Percentiles rank a stretch among this genome's conserved stretches.
Evolutionary conservation across 2,888 invertebrate species (phyloP).

Genomic region (Nematopogon swammerdamellus): DNA sequence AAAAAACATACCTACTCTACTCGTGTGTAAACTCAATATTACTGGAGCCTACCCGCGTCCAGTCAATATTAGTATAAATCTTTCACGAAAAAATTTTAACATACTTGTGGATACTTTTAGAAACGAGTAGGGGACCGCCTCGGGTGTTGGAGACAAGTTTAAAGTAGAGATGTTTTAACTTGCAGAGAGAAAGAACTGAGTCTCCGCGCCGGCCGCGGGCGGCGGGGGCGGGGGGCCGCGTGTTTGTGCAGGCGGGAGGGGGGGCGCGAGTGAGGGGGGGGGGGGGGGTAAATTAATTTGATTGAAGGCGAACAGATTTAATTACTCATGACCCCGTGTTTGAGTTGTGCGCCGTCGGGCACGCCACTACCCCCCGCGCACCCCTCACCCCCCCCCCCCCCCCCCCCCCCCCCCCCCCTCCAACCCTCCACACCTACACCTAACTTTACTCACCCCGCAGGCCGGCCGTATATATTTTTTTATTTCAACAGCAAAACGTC

Average conservation of each 20-base stretch:
- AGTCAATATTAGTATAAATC: too few relatives aligned
- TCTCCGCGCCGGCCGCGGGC: not conserved
- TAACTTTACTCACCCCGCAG: too few relatives aligned
- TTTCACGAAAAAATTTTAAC: too few relatives aligned
- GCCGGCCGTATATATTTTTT: not conserved
- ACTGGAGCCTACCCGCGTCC: too few relatives aligned
- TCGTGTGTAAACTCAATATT: too few relatives aligned
- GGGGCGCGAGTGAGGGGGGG: not conserved
- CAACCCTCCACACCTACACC: too few relatives aligned
- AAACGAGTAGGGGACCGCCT: too few relatives aligned
- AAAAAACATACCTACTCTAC: too few relatives aligned
- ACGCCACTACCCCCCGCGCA: not conserved
- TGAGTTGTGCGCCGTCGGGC: slow-evolving; percentile 17
- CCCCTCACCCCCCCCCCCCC: slow-evolving; percentile 3
- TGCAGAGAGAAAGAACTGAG: too few relatives aligned
- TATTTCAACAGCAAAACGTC: not conserved
- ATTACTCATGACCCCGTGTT: slow-evolving; percentile 25
- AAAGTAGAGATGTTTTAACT: too few relatives aligned
- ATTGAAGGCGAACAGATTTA: not conserved
- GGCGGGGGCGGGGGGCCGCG: not conserved
- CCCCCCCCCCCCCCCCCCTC: slow-evolving; percentile 5
- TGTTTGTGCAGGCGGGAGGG: not conserved
- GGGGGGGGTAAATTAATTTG: not conserved
- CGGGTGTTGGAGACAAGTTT: too few relatives aligned
- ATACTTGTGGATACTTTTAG: too few relatives aligned